These are phyloP conservation scores for Phenganax marumi DNA, from an alignment of 92 coral and sea anemone genomes.

Conservation along the genomic window DNA sequence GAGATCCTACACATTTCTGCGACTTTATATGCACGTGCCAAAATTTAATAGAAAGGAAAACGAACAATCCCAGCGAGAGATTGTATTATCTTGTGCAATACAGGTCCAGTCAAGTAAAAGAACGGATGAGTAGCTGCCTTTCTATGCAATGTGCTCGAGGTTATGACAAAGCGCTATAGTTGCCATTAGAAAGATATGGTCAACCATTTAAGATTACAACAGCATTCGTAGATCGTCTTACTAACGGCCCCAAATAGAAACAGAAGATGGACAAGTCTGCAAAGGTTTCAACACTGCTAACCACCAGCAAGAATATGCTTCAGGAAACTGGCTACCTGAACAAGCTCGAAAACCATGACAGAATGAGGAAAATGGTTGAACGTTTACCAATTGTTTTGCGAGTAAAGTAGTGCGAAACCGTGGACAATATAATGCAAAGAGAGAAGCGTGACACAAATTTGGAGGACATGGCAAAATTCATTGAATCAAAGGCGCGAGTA, in stretches of 20 bases:
- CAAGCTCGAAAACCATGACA: constrained; percentile 28
- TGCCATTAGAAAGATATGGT: constrained; percentile 8
- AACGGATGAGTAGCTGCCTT: constrained; percentile 27
- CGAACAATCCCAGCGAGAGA: constrained; percentile 5
- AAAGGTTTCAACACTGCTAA: constrained; percentile 9
- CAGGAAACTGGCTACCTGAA: constrained; percentile 11
- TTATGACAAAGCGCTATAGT: constrained; percentile 1
- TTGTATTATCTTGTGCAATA: constrained; percentile 17
- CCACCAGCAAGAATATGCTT: constrained; percentile 8
- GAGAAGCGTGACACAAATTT: constrained; percentile 15
- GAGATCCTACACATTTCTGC: constrained; percentile 56
- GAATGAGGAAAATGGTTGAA: neutral
- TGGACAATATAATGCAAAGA: constrained; percentile 9
- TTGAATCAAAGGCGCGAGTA: constrained; percentile 15
- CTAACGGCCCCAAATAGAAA: neutral
- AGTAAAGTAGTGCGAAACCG: constrained; percentile 19
- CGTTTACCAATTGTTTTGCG: neutral
- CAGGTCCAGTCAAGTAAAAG: constrained; percentile 24
- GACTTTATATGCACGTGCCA: constrained; percentile 38
- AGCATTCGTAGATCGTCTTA: constrained; percentile 8
- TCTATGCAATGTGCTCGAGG: constrained; percentile 17
- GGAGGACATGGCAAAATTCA: constrained; percentile 14
- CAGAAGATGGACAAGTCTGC: constrained; percentile 20
- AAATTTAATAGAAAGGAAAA: constrained; percentile 9
- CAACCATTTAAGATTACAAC: constrained; percentile 13